phyloP scores from a whole-genome alignment of 2,113 vertebrate genomes.

The Pipa parva region DNA sequence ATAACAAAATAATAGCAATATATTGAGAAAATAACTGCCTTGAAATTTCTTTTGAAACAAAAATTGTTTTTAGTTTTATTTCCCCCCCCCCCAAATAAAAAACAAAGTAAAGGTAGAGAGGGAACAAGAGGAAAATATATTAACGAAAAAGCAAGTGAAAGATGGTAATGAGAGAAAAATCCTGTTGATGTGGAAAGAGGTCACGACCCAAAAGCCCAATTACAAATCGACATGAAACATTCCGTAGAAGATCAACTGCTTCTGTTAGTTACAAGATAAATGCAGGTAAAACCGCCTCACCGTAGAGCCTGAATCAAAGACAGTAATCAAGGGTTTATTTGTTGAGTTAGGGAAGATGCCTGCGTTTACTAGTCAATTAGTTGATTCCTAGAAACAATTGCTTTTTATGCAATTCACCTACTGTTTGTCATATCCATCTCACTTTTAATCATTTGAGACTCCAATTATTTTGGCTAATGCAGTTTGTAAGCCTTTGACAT shows the following conservation, averaged over 20 bases:
- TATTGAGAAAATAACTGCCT: too few relatives aligned
- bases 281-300: slow-evolving; percentile 15
- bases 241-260: slow-evolving; percentile 11
- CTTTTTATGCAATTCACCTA: neutral
- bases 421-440: slow-evolving; percentile 16
- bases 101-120: too few relatives aligned
- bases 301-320: slow-evolving; percentile 7
- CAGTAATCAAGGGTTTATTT: slow-evolving; percentile 16
- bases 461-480: slow-evolving; percentile 15
- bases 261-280: slow-evolving; percentile 17
- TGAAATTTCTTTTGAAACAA: too few relatives aligned
- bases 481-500: slow-evolving; percentile 16
- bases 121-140: too few relatives aligned
- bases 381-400: neutral
- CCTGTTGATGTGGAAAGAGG: slow-evolving; percentile 11
- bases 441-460: slow-evolving; percentile 19
- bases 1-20: too few relatives aligned
- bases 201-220: slow-evolving; percentile 26
- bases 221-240: slow-evolving; percentile 13
- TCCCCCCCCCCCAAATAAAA: too few relatives aligned
- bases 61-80: too few relatives aligned
- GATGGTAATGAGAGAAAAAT: neutral
- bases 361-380: slow-evolving; percentile 7
- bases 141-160: too few relatives aligned
- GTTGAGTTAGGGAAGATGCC: slow-evolving; percentile 15